Conservation (phyloP, 2,113 vertebrate species). For the Indicator maculatus region DNA sequence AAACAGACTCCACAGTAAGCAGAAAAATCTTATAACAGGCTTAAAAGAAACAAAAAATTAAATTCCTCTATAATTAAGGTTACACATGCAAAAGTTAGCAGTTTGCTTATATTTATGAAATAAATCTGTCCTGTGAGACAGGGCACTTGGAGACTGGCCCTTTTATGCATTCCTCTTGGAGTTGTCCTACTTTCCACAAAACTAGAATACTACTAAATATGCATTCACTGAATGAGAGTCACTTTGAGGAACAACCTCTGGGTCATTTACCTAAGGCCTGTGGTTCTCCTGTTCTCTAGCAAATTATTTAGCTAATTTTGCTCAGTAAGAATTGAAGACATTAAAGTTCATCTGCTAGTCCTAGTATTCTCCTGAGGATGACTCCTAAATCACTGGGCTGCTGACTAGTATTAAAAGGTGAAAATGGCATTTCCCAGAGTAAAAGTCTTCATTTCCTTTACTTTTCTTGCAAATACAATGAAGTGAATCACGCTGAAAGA, state of each 20-base stretch:
- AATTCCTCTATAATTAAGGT: neutral
- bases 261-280: neutral
- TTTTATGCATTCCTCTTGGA: neutral
- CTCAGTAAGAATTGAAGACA: neutral
- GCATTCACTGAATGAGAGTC: neutral
- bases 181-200: neutral
- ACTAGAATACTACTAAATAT: neutral
- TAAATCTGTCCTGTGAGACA: neutral
- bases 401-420: constrained; percentile 5
- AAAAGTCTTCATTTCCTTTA: constrained; percentile 55
- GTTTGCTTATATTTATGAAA: constrained; percentile 17
- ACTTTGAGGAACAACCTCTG: neutral
- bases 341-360: neutral
- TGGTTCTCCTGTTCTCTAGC: neutral
- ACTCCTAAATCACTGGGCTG: neutral
- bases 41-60: neutral
- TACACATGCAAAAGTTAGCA: neutral
- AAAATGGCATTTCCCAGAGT: neutral
- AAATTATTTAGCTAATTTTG: neutral
- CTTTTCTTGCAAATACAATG: neutral
- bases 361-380: neutral
- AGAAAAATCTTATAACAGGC: neutral
- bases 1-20: neutral
- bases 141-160: neutral
- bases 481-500: constrained; percentile 2